Evolutionary conservation across 1,140 invertebrate genomes (phyloP).

Genomic region (Panagrolaimus sp.): DNA sequence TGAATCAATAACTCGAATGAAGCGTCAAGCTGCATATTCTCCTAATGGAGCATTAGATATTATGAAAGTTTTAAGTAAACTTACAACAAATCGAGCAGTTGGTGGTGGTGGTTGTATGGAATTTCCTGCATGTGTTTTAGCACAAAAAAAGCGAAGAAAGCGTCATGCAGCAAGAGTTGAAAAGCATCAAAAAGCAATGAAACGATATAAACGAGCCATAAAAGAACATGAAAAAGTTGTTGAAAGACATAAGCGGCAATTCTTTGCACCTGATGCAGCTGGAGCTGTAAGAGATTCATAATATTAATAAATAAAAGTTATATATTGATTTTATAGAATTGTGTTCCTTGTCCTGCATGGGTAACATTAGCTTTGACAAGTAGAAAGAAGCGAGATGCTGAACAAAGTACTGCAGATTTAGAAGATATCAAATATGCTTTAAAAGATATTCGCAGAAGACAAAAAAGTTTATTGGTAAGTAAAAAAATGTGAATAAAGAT

Average conservation of each 20-base stretch:
- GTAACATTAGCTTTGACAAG: constrained; percentile 40
- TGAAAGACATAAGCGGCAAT: constrained; percentile 36
- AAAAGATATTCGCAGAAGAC: background rate
- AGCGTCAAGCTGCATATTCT: constrained; percentile 37
- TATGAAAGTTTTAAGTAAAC: constrained; percentile 33
- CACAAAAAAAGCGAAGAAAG: constrained; percentile 37
- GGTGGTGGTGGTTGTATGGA: constrained; percentile 33
- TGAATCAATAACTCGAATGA: constrained; percentile 25
- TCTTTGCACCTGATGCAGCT: constrained; percentile 39
- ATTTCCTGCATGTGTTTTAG: constrained; percentile 42
- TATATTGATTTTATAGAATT: constrained; percentile 19
- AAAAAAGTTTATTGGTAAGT: constrained; percentile 30
- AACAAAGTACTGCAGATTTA: background rate
- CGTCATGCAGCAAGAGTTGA: constrained; percentile 28
- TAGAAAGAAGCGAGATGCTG: constrained; percentile 7
- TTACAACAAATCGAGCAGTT: constrained; percentile 15
- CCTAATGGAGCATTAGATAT: constrained; percentile 38
- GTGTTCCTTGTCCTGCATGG: constrained; percentile 45
- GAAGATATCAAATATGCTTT: constrained; percentile 5
- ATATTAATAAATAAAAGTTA: background rate
- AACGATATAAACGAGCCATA: constrained; percentile 22
- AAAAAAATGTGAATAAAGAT: background rate
- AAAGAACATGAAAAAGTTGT: constrained; percentile 30
- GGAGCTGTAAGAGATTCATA: constrained; percentile 15
- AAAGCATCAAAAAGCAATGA: constrained; percentile 22